These are phyloP conservation scores for Tethea ocularis DNA, from an alignment of 2,888 invertebrate genomes.

Conservation along the genomic window DNA sequence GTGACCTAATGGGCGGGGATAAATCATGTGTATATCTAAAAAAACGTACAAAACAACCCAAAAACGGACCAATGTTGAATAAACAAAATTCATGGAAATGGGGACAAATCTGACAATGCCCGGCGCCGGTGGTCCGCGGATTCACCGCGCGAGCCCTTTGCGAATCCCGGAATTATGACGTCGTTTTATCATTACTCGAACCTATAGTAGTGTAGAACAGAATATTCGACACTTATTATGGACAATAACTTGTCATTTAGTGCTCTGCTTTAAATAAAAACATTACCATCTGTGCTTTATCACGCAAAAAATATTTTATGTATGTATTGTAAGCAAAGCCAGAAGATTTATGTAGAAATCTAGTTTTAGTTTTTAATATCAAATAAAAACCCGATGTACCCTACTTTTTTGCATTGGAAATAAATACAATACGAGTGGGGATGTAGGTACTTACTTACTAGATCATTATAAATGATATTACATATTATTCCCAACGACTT, in stretches of 20 bases:
- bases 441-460: too few relatives aligned
- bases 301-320: too few relatives aligned
- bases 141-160: slow-evolving; percentile 52
- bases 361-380: too few relatives aligned
- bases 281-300: too few relatives aligned
- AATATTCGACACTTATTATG: background rate
- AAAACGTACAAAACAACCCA: slow-evolving; percentile 68
- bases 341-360: too few relatives aligned
- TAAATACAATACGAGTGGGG: too few relatives aligned
- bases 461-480: too few relatives aligned
- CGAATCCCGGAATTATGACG: slow-evolving; percentile 51
- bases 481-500: too few relatives aligned
- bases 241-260: background rate
- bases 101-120: slow-evolving; percentile 77
- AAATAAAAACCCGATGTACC: too few relatives aligned
- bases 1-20: slow-evolving; percentile 80
- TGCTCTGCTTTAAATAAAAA: too few relatives aligned
- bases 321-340: too few relatives aligned
- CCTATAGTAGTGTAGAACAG: background rate
- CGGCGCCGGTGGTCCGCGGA: slow-evolving; percentile 66
- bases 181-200: slow-evolving; percentile 26
- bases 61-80: slow-evolving; percentile 73
- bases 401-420: too few relatives aligned
- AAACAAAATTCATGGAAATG: slow-evolving; percentile 82
- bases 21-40: slow-evolving; percentile 77